These are phyloP conservation scores for Papilio xuthus DNA, from an alignment of 1,140 invertebrate species.

Conservation along the genomic window DNA sequence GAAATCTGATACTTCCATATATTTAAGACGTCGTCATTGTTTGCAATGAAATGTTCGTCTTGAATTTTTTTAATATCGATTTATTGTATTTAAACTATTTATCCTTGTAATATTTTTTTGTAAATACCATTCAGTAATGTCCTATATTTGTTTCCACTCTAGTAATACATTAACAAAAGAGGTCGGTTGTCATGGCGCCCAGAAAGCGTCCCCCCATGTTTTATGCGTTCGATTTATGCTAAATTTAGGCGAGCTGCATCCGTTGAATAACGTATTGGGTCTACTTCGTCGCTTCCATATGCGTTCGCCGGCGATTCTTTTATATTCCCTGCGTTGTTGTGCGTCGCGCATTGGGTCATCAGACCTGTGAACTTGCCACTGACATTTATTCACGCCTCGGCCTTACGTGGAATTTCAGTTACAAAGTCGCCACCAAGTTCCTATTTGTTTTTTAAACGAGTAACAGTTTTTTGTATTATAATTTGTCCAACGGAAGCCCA, in stretches of 20 bases:
- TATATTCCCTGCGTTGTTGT: slow-evolving; percentile 18
- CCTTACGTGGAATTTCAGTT: slow-evolving; percentile 20
- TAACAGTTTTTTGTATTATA: neutral
- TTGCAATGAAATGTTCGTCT: neutral
- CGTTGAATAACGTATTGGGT: slow-evolving; percentile 31
- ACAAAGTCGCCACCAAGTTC: neutral
- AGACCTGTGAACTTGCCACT: slow-evolving; percentile 25
- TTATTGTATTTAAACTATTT: neutral
- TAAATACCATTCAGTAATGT: neutral
- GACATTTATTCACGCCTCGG: slow-evolving; percentile 19
- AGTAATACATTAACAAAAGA: slow-evolving; percentile 10
- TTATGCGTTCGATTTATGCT: slow-evolving; percentile 32
- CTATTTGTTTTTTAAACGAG: slow-evolving; percentile 1
- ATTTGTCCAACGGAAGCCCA: neutral
- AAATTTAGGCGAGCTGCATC: slow-evolving; percentile 33
- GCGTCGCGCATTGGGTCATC: slow-evolving; percentile 22
- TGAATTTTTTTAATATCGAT: too few species aligned
- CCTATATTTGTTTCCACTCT: neutral
- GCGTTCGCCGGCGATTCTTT: slow-evolving; percentile 10
- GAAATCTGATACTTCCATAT: neutral
- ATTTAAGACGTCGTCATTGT: neutral
- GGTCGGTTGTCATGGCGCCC: slow-evolving; percentile 12
- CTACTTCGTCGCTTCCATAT: slow-evolving; percentile 15
- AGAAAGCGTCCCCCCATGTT: slow-evolving; percentile 20
- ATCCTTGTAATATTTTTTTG: neutral